phyloP scores from a whole-genome alignment of 2,888 invertebrate species.

The Limnephilus marmoratus region DNA sequence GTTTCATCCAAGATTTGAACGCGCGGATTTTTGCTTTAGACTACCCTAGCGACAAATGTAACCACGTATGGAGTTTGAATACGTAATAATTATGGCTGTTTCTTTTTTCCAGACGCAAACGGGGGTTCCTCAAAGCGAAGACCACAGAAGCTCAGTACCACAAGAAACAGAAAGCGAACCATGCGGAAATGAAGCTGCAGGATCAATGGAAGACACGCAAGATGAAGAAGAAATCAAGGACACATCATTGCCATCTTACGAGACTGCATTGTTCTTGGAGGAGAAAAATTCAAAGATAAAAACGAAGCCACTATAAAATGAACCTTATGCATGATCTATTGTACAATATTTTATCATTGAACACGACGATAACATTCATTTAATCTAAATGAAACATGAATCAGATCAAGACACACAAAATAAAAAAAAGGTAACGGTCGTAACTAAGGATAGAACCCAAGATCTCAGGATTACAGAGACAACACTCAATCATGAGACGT shows the following conservation, averaged over 20 bases:
- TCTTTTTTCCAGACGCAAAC: not conserved
- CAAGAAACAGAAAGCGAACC: not conserved
- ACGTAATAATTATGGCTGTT: not conserved
- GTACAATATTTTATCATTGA: no score
- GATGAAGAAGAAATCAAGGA: conserved; percentile 24
- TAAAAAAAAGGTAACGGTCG: no score
- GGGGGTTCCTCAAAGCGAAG: not conserved
- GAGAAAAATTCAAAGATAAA: not conserved
- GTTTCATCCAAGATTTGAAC: not conserved
- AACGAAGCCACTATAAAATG: not conserved
- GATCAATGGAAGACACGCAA: not conserved
- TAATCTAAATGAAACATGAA: no score
- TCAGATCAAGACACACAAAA: no score
- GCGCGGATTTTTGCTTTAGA: not conserved
- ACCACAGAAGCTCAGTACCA: not conserved
- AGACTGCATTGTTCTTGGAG: conserved; percentile 29
- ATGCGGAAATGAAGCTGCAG: not conserved
- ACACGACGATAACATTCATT: no score
- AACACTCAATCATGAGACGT: no score
- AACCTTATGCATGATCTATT: not conserved
- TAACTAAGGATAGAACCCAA: no score
- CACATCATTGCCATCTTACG: conserved; percentile 20
- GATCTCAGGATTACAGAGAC: no score
- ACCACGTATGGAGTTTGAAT: not conserved
- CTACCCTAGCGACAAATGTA: not conserved